Conservation (phyloP, 2,797 vertebrate species). For the Aselliscus stoliczkanus region DNA sequence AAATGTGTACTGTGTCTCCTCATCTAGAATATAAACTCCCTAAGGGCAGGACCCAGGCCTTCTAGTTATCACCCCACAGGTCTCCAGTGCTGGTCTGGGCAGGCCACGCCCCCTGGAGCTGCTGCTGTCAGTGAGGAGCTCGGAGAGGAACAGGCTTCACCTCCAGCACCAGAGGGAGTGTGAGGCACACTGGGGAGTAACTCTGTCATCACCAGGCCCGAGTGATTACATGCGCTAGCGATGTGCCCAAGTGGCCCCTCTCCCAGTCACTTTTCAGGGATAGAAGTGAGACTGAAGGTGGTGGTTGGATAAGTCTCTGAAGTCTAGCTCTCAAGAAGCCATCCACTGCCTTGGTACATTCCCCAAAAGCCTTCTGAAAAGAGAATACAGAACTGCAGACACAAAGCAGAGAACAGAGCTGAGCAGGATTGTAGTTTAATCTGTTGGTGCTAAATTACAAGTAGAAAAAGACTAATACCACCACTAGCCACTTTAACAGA, state of each 20-base stretch:
- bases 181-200: conserved; percentile 46
- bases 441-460: background rate
- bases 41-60: conserved; percentile 62
- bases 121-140: background rate
- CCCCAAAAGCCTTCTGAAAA: background rate
- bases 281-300: conserved; percentile 44
- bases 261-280: conserved; percentile 3
- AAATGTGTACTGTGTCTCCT: conserved; percentile 35
- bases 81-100: background rate
- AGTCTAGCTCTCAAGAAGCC: conserved; percentile 35
- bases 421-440: background rate
- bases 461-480: background rate
- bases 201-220: conserved; percentile 58
- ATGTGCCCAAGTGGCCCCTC: conserved; percentile 52
- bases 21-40: conserved; percentile 66
- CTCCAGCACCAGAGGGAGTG: background rate
- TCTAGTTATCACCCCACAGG: background rate
- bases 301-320: background rate
- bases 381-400: background rate
- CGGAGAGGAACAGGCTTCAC: background rate
- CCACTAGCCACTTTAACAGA: background rate
- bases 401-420: background rate
- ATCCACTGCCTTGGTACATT: background rate
- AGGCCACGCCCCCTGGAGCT: background rate
- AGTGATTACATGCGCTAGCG: conserved; percentile 23